Percentiles rank a stretch among this genome's conserved stretches.
Evolutionary conservation across 2,113 vertebrate species (phyloP).

Genomic region (Alexandromys fortis): DNA sequence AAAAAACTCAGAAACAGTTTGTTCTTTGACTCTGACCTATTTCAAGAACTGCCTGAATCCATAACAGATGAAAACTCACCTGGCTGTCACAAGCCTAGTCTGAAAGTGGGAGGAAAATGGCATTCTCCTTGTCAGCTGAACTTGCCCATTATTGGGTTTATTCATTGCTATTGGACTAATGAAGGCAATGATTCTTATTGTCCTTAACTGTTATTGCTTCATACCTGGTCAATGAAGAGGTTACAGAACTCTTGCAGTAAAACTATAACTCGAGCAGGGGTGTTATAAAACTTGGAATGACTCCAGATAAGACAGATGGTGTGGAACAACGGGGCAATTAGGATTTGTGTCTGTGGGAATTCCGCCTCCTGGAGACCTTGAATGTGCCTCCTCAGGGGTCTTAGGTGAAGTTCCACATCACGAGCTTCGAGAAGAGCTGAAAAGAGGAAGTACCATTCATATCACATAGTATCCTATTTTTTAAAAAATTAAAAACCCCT

Average conservation of each 20-base stretch:
- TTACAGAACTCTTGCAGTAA: slow-evolving; percentile 90
- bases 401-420: slow-evolving; percentile 87
- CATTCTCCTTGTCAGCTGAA: not conserved
- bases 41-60: not conserved
- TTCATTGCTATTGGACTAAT: not conserved
- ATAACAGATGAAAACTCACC: not conserved
- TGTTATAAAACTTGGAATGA: slow-evolving; percentile 87
- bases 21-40: not conserved
- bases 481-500: not conserved
- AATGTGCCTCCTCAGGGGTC: slow-evolving; percentile 83
- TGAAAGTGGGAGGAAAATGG: not conserved
- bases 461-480: not conserved
- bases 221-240: slow-evolving; percentile 88
- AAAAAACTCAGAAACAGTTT: not conserved
- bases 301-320: slow-evolving; percentile 88
- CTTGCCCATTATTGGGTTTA: not conserved
- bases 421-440: slow-evolving; percentile 88
- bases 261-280: slow-evolving; percentile 83
- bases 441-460: not conserved
- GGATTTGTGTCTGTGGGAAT: slow-evolving; percentile 79
- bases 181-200: not conserved
- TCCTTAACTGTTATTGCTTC: not conserved
- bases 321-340: slow-evolving; percentile 87
- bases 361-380: slow-evolving; percentile 83
- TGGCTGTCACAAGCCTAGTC: not conserved